phyloP scores from a whole-genome alignment of 2,888 invertebrate genomes.

The Scelioninae gen. 1 region DNA sequence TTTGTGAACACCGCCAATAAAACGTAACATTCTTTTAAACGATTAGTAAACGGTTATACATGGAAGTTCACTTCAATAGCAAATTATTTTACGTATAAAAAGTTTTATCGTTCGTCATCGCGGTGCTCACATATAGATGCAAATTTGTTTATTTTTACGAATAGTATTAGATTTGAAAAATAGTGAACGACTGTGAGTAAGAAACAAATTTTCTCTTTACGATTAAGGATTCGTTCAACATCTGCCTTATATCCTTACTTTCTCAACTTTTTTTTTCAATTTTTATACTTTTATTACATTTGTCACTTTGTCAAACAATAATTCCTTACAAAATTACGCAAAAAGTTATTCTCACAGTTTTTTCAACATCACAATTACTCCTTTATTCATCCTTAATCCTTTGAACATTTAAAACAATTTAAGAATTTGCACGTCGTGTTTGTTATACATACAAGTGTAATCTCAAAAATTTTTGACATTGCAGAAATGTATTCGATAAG shows the following conservation, averaged over 20 bases:
- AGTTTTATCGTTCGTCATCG: conserved; percentile 43
- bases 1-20: conserved; percentile 60
- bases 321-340: conserved; percentile 62
- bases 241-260: conserved; percentile 6
- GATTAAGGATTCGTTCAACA: conserved; percentile 55
- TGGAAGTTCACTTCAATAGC: conserved; percentile 24
- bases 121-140: conserved; percentile 55
- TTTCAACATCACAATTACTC: conserved; percentile 42
- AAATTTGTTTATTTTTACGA: conserved; percentile 41
- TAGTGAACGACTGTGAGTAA: conserved; percentile 58
- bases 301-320: conserved; percentile 44
- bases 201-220: conserved; percentile 41
- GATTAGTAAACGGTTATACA: conserved; percentile 42
- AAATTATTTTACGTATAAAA: conserved; percentile 58
- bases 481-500: conserved; percentile 32
- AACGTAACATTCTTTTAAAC: conserved; percentile 12
- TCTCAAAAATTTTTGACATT: conserved; percentile 25
- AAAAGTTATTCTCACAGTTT: conserved; percentile 32
- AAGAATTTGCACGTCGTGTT: conserved; percentile 11
- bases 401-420: conserved; percentile 14
- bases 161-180: conserved; percentile 64
- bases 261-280: neutral
- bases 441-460: conserved; percentile 17
- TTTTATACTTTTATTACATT: conserved; percentile 1
- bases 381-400: conserved; percentile 36